Evolutionary conservation across 2,113 vertebrate species (phyloP).

Genomic region (Clinocottus analis): DNA sequence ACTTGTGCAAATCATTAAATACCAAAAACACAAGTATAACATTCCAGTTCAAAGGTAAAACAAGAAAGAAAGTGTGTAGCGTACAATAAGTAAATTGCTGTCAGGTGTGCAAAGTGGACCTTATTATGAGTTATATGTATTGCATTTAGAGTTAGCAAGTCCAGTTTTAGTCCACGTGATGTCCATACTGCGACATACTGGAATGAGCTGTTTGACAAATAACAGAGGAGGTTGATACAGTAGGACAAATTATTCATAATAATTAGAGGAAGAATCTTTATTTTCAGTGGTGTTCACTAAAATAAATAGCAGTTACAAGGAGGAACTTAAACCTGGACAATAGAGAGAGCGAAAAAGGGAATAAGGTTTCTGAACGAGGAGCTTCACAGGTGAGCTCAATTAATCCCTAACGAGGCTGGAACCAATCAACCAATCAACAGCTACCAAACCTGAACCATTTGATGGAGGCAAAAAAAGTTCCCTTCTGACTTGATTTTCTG

Average conservation of each 20-base stretch:
- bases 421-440: background rate
- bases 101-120: too few relatives aligned
- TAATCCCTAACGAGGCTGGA: background rate
- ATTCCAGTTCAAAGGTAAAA: background rate
- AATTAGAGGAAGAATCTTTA: too few relatives aligned
- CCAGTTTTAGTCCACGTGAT: background rate
- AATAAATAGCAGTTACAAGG: background rate
- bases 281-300: background rate
- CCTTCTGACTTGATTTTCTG: background rate
- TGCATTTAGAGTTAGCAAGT: background rate
- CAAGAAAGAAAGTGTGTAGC: too few relatives aligned
- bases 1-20: background rate
- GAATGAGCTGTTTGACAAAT: too few relatives aligned
- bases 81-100: too few relatives aligned
- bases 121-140: background rate
- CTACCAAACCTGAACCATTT: slow-evolving; percentile 1
- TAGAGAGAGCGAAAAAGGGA: background rate
- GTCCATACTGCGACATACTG: background rate
- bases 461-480: background rate
- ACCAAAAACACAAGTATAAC: background rate
- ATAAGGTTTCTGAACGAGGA: background rate
- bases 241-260: background rate
- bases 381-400: slow-evolving; percentile 4
- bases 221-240: background rate
- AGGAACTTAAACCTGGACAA: background rate